Conservation (phyloP, 2,797 vertebrate genomes). For the Petrocephalus schoutedeni region DNA sequence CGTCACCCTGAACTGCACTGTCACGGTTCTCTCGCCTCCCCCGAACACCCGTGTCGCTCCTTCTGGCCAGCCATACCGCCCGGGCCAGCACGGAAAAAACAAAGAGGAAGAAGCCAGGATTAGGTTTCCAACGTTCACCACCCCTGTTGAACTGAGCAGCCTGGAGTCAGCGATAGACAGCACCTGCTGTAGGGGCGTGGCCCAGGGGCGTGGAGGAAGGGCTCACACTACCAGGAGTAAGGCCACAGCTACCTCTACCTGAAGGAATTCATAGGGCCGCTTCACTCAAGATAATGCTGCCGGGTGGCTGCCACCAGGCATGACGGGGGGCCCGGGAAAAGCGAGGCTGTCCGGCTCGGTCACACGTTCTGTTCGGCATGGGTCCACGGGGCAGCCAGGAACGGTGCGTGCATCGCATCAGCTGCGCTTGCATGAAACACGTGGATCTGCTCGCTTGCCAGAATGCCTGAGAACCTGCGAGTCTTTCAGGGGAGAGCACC, state of each 20-base stretch:
- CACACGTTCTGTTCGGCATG: not conserved
- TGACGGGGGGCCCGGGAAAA: not conserved
- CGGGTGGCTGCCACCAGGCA: not conserved
- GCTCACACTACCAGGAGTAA: not conserved
- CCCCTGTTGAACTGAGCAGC: not conserved
- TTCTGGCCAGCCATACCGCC: not conserved
- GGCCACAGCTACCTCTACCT: not conserved
- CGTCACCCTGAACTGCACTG: not conserved
- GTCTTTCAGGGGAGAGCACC: not conserved
- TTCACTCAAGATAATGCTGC: not conserved
- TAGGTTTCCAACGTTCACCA: not conserved
- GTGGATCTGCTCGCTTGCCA: constrained; percentile 4
- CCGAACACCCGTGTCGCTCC: not conserved
- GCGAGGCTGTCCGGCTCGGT: not conserved
- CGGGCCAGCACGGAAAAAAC: not conserved
- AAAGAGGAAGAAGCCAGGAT: not conserved
- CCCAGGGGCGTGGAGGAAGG: not conserved
- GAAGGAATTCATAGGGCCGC: not conserved
- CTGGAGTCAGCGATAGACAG: not conserved
- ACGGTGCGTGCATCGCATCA: not conserved
- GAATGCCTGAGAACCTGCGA: constrained; percentile 25
- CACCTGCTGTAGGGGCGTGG: not conserved
- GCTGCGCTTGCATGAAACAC: not conserved
- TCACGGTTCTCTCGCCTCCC: not conserved
- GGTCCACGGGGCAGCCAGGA: not conserved